Evolutionary conservation across 2,797 vertebrate species (phyloP).

Genomic region (Squalus acanthias): DNA sequence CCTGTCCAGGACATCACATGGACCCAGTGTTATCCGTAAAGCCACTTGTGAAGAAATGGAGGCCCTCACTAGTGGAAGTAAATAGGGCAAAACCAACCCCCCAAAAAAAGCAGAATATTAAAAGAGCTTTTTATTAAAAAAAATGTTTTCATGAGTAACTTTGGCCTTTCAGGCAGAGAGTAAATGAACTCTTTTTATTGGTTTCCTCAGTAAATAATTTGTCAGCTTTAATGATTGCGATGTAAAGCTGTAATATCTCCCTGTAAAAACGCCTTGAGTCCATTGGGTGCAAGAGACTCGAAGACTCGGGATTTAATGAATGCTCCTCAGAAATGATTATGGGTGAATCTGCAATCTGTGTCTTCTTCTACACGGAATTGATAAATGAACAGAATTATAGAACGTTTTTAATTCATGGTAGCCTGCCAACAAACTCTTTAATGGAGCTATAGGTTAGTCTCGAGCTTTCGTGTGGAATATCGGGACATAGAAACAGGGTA

Average conservation of each 20-base stretch:
- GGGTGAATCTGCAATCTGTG: not conserved
- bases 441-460: not conserved
- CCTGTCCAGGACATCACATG: not conserved
- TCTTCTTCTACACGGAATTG: not conserved
- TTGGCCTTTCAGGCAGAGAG: not conserved
- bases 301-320: not conserved
- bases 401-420: not conserved
- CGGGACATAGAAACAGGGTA: not conserved
- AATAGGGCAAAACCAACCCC: not conserved
- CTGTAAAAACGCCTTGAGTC: not conserved
- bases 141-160: not conserved
- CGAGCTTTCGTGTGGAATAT: not conserved
- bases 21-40: not conserved
- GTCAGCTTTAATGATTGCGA: not conserved
- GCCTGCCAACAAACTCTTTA: not conserved
- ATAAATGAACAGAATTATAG: not conserved
- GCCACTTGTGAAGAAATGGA: not conserved
- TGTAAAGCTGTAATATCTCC: not conserved
- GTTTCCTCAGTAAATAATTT: conserved; percentile 25
- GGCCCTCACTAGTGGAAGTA: not conserved
- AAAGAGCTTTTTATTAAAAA: conserved; percentile 6
- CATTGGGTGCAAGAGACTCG: not conserved
- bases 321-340: not conserved
- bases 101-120: not conserved
- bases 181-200: conserved; percentile 21